Percentiles rank a stretch among this genome's conserved stretches.
phyloP scores from a whole-genome alignment of 2,888 invertebrate genomes.

The Melangyna quadrimaculata region DNA sequence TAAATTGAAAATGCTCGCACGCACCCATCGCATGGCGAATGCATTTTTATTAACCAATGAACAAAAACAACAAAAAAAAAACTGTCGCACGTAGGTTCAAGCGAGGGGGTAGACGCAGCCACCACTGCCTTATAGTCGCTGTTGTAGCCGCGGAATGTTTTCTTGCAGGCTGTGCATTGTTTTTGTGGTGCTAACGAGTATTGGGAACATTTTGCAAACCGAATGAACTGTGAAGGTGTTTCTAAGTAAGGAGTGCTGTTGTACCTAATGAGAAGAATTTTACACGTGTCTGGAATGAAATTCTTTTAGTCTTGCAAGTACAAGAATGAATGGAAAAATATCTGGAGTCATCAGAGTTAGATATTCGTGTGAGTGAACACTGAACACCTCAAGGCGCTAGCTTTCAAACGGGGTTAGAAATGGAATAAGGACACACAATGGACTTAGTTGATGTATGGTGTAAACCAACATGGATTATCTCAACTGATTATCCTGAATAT shows the following conservation, averaged over 20 bases:
- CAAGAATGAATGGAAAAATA: constrained; percentile 12
- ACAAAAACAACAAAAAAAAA: constrained; percentile 10
- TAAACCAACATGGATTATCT: background rate
- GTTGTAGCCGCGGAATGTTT: constrained; percentile 1
- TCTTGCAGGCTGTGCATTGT: constrained; percentile 9
- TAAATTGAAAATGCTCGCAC: constrained; percentile 62
- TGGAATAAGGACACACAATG: background rate
- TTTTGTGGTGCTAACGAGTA: constrained; percentile 45
- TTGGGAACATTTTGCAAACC: constrained; percentile 1
- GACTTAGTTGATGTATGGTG: background rate
- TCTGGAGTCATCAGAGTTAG: background rate
- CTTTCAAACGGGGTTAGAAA: background rate
- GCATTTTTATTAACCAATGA: constrained; percentile 45
- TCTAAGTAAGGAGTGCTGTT: constrained; percentile 58
- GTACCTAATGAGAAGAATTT: constrained; percentile 46
- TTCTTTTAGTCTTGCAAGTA: constrained; percentile 23
- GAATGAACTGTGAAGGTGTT: constrained; percentile 49
- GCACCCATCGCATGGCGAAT: constrained; percentile 57
- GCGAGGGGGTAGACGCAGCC: background rate
- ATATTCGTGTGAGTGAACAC: constrained; percentile 16
- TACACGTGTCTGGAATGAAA: constrained; percentile 61
- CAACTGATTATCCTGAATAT: background rate
- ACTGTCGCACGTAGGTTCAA: constrained; percentile 42
- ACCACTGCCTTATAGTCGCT: background rate
- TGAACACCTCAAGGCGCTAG: background rate